phyloP scores from a whole-genome alignment of 2,797 vertebrate genomes.

The Tarsius wallacei region DNA sequence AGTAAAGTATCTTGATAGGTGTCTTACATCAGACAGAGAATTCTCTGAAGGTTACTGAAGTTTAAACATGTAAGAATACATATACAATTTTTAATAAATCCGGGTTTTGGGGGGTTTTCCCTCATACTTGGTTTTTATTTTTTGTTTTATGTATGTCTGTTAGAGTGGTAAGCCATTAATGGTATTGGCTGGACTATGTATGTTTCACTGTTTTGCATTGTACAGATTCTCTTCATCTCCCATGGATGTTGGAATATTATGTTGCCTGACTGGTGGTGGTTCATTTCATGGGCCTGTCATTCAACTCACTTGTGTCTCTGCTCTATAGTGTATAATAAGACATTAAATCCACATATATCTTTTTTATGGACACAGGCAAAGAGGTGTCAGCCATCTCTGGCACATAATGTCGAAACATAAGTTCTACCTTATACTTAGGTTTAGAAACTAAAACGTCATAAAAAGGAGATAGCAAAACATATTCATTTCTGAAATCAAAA shows the following conservation, averaged over 20 bases:
- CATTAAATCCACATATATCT: background rate
- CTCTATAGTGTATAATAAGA: background rate
- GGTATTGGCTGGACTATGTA: conserved; percentile 8
- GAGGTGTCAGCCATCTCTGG: background rate
- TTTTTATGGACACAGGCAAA: background rate
- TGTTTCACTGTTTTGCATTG: background rate
- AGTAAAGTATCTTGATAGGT: no score
- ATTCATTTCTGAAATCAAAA: conserved; percentile 11
- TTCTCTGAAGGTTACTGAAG: no score
- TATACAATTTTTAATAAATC: no score
- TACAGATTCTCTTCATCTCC: background rate
- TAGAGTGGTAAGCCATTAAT: background rate
- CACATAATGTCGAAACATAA: conserved; percentile 21
- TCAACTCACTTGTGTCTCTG: background rate
- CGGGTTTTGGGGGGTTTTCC: no score
- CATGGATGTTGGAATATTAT: background rate
- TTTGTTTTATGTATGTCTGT: background rate
- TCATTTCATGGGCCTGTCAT: background rate
- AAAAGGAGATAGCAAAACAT: background rate
- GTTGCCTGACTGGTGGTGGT: background rate
- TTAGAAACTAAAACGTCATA: conserved; percentile 56
- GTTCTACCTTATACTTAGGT: background rate
- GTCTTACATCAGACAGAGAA: no score
- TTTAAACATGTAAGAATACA: no score
- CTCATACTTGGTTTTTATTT: background rate